Percentiles rank a stretch among this genome's conserved stretches.
Evolutionary conservation across 2,888 invertebrate genomes (phyloP).

Genomic region (Augochlorella aurata): DNA sequence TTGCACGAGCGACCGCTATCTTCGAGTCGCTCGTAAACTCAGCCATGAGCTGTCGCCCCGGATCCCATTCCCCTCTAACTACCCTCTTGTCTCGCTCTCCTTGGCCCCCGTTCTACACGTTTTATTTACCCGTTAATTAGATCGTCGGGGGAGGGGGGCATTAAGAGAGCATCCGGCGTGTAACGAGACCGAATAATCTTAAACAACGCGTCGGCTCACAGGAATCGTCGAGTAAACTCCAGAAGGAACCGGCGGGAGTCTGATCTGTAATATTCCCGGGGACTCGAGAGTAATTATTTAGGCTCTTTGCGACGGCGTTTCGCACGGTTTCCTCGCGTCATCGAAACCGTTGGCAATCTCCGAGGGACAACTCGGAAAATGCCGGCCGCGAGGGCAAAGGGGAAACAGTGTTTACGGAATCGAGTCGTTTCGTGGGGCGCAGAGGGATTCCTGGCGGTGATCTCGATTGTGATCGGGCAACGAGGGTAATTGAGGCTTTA

Average conservation of each 20-base stretch:
- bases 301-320: too few relatives aligned
- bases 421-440: background rate
- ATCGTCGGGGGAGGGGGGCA: slow-evolving; percentile 18
- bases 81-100: slow-evolving; percentile 44
- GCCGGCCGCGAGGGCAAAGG: too few relatives aligned
- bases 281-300: too few relatives aligned
- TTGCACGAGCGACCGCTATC: slow-evolving; percentile 12
- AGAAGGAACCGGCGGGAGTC: too few relatives aligned
- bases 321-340: background rate
- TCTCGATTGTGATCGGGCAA: background rate
- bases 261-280: too few relatives aligned
- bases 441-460: background rate
- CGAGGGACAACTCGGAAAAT: background rate
- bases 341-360: background rate
- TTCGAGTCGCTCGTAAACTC: slow-evolving; percentile 23
- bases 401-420: background rate
- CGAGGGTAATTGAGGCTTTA: background rate
- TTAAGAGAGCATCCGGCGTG: slow-evolving; percentile 26
- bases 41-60: slow-evolving; percentile 20
- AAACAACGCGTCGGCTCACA: too few relatives aligned
- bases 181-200: slow-evolving; percentile 46
- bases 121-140: slow-evolving; percentile 54
- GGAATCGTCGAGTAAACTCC: too few relatives aligned
- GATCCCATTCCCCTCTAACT: slow-evolving; percentile 37
- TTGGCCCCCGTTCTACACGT: slow-evolving; percentile 4